Evolutionary conservation across 2,113 vertebrate species (phyloP), one percentile per base, ranked within the genome.

Genomic region (Datnioides undecimradiatus): DNA sequence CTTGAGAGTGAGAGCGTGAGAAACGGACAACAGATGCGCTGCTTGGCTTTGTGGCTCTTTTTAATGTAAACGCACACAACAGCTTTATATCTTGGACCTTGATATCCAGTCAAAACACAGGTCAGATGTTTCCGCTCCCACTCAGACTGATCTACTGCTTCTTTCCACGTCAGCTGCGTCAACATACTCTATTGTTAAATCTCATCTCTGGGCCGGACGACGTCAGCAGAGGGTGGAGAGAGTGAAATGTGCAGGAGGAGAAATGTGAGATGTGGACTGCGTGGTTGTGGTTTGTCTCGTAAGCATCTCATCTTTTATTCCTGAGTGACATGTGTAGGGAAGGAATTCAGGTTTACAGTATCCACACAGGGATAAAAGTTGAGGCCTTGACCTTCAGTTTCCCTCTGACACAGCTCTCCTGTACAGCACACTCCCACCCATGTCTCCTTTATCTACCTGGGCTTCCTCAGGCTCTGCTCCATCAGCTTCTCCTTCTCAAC

Each of bases 261-360:
- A 74, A 85, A 82, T 17, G 46, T 1, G 66, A 84, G 74, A 41
- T 12, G 74, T 14, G 12, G 69, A 70, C 71, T 8, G 36, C 17
- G 45, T 58, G 78, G 27, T 84, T 63, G 83, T 21, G 73, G 79
- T 79, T 80, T 76, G 85, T 80, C 87, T 88, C 48, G 62, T 84
- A 72, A 84, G 76, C 66, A 36, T 77, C 77, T 87, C 80, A 76
- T 84, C 82, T 84, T 77, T 89, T 85, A 86, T 91, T 87, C 80
- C 77, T 91, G 82, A 90, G 57, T 79, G 84, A 88, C 86, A 75
- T 21, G 38, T 87, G 87, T 80, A 82, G 70, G 64, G 51, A 74
- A 78, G 51, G 57, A 58, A 64, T 82, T 36, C 55, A 63, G 41
- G 45, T 76, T 76, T 62, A 67, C 31, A 38, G 66, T 71, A 55